phyloP scores from a whole-genome alignment of 2,888 invertebrate genomes.

The Synergus umbraculus region DNA sequence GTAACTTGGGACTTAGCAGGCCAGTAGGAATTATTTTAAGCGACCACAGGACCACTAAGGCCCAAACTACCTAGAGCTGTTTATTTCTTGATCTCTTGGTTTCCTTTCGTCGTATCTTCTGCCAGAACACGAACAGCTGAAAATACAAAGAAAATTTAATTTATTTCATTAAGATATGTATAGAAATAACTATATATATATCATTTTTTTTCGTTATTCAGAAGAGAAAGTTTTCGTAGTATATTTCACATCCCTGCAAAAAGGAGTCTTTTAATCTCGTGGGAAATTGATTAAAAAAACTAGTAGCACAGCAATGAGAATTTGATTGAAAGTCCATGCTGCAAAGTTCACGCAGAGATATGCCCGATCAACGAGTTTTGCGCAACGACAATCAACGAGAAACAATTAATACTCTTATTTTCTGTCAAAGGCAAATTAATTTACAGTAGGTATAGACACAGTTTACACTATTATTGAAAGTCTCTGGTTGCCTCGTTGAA shows the following conservation, averaged over 20 bases:
- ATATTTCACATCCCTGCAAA: neutral
- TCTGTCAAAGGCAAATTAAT: neutral
- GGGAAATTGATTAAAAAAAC: neutral
- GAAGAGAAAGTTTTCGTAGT: neutral
- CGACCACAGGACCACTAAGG: conserved; percentile 85
- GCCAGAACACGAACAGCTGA: conserved; percentile 5
- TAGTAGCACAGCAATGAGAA: neutral
- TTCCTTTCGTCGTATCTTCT: conserved; percentile 1
- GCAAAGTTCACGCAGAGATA: conserved; percentile 14
- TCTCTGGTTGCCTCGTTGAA: conserved; percentile 27
- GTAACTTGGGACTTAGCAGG: conserved; percentile 92
- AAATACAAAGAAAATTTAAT: conserved; percentile 17
- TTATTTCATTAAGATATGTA: neutral
- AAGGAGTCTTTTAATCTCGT: neutral
- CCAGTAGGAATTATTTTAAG: conserved; percentile 85
- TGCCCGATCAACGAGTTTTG: neutral
- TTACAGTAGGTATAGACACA: neutral
- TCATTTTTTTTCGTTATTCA: no score
- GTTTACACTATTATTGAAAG: conserved; percentile 37
- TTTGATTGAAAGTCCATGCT: conserved; percentile 2
- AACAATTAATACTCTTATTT: neutral
- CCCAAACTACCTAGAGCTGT: conserved; percentile 79
- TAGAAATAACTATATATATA: neutral
- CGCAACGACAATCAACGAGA: neutral
- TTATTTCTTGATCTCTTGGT: neutral